Conservation (phyloP, 1,140 invertebrate species). For the Homalodisca vitripennis region DNA sequence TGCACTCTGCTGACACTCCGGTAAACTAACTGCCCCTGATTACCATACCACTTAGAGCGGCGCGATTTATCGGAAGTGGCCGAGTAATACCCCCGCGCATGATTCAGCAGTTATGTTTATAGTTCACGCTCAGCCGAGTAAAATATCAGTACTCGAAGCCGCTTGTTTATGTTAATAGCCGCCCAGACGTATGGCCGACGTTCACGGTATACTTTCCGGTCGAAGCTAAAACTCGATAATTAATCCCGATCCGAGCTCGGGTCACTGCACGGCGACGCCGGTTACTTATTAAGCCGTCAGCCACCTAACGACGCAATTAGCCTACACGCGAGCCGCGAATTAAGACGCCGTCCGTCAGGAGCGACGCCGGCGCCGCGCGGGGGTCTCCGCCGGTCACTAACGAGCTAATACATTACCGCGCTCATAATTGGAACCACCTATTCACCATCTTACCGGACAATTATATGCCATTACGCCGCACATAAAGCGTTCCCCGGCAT, state of each 20-base stretch:
- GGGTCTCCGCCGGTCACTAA: too few relatives aligned
- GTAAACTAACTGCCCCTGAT: neutral
- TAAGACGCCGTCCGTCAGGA: slow-evolving; percentile 9
- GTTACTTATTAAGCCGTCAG: slow-evolving; percentile 21
- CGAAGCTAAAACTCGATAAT: slow-evolving; percentile 1
- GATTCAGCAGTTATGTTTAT: too few relatives aligned
- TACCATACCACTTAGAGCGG: neutral
- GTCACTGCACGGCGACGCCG: slow-evolving; percentile 7
- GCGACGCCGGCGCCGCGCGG: neutral
- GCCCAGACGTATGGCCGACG: too few relatives aligned
- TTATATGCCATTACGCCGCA: neutral
- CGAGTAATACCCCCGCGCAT: neutral
- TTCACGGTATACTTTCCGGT: too few relatives aligned
- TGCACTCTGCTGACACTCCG: neutral
- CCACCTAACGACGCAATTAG: slow-evolving; percentile 16
- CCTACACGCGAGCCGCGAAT: slow-evolving; percentile 7
- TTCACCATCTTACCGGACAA: neutral
- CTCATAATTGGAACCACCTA: neutral
- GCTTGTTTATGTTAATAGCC: neutral
- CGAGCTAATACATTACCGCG: neutral
- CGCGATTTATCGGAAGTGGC: neutral
- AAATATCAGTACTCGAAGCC: too few relatives aligned
- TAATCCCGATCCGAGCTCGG: neutral
- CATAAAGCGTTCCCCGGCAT: too few relatives aligned
- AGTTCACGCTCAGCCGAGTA: neutral